A percentile compares a stretch with the other conserved stretches of the same genome.
These are phyloP conservation scores for Drosophila ercepeae DNA, from an alignment of 1,140 invertebrate species.

Conservation along the genomic window DNA sequence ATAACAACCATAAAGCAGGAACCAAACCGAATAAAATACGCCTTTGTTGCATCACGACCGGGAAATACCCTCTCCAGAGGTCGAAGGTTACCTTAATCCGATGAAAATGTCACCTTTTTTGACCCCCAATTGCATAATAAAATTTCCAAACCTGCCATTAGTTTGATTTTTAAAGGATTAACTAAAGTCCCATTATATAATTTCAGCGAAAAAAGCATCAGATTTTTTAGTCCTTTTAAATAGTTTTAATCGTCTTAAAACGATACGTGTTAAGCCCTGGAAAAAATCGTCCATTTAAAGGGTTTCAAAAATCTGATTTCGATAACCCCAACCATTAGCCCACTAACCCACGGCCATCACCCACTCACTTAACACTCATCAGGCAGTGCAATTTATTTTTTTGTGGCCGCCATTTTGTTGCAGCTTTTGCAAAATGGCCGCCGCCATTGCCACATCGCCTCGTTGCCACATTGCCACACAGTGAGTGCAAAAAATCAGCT, in stretches of 20 bases:
- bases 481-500: conserved; percentile 58
- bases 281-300: background rate
- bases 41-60: background rate
- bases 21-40: conserved; percentile 6
- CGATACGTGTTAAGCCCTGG: background rate
- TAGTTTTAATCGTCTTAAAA: background rate
- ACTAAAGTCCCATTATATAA: background rate
- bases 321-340: background rate
- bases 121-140: too few relatives aligned
- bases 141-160: background rate
- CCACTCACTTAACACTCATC: conserved; percentile 65
- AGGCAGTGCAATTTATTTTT: conserved; percentile 60
- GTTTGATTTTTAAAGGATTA: background rate
- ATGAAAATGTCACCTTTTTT: too few relatives aligned
- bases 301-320: conserved; percentile 34
- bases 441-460: conserved; percentile 18
- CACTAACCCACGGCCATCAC: background rate
- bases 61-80: conserved; percentile 7
- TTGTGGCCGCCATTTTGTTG: conserved; percentile 73
- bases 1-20: conserved; percentile 39
- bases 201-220: background rate
- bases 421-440: conserved; percentile 65
- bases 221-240: too few relatives aligned
- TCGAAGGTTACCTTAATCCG: too few relatives aligned
- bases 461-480: conserved; percentile 14